Evolutionary conservation across 2,797 vertebrate genomes (phyloP), one percentile per base, ranked within the genome.

Genomic region (Ptychadena robeensis): DNA sequence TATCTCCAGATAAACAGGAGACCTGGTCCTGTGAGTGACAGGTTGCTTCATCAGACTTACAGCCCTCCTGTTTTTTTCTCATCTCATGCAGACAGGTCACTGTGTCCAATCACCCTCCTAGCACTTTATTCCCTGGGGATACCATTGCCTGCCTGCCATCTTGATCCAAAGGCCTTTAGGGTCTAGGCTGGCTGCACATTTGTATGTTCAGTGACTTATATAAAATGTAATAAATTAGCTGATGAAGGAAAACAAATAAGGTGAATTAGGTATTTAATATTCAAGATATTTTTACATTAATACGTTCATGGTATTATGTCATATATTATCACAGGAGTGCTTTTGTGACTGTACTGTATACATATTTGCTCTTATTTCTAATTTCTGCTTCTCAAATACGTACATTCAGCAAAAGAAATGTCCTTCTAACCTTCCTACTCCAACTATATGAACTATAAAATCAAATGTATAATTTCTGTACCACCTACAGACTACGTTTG

Each of bases 11-110:
- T 15, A 1, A 12, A 38, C n/a, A n/a, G n/a, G 77, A 85, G 86
- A 90, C 87, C 85, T 88, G 86, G 89, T 90, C 87, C 88, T 90
- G 59, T 93, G 91, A 93, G 83, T 92, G 92, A 92, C 91, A 93
- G 91, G 90, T 90, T 90, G 90, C 88, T 91, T 93, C 89, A 91
- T 93, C 89, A 91, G 89, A 87, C 89, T 92, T 94, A 91, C 89
- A 92, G 89, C 86, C 87, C 89, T 93, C 90, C 87, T 91, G 87
- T 89, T 93, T 91, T 89, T 88, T 84, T 91, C 88, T 90, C 88
- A 87, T 91, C 87, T 93, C 87, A 87, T 88, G 86, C 87, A 91
- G 90, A 91, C 74, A 85, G 92, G 91, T 93, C 91, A 91, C 89
- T 64, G 85, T 91, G 89, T 91, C 89, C 90, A 94, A 91, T 91